Evolutionary conservation across 2,113 vertebrate species (phyloP).

Genomic region (Corapipo altera): DNA sequence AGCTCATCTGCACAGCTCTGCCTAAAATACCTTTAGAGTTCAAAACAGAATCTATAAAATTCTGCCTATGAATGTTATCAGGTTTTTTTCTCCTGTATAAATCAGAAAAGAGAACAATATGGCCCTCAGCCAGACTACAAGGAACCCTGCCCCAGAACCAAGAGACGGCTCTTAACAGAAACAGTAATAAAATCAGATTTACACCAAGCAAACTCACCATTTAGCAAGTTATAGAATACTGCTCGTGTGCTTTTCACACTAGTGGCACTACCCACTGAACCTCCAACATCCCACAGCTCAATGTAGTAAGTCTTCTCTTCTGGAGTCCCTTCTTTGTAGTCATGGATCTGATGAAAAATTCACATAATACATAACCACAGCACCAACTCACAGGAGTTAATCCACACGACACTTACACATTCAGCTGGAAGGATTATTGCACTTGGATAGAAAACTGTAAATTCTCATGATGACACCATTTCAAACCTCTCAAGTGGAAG

Average conservation of each 20-base stretch:
- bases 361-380: not conserved
- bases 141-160: not conserved
- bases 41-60: not conserved
- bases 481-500: not conserved
- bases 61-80: fast-evolving
- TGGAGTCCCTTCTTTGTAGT: slow-evolving; percentile 97
- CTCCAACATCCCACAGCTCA: slow-evolving; percentile 97
- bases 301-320: slow-evolving; percentile 97
- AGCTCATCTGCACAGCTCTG: not conserved
- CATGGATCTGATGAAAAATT: slow-evolving; percentile 84
- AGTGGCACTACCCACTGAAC: slow-evolving; percentile 91
- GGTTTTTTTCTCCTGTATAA: not conserved
- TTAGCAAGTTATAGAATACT: slow-evolving; percentile 96
- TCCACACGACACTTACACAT: not conserved
- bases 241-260: slow-evolving; percentile 95
- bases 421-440: not conserved
- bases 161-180: not conserved
- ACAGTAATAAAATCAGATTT: not conserved
- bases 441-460: not conserved
- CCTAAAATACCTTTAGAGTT: not conserved
- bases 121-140: not conserved
- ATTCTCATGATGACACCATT: not conserved
- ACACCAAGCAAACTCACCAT: slow-evolving; percentile 76
- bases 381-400: not conserved
- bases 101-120: not conserved